Percentiles rank a stretch among this genome's conserved stretches.
phyloP scores from a whole-genome alignment of 2,113 vertebrate species.

The Pluvianellus socialis region DNA sequence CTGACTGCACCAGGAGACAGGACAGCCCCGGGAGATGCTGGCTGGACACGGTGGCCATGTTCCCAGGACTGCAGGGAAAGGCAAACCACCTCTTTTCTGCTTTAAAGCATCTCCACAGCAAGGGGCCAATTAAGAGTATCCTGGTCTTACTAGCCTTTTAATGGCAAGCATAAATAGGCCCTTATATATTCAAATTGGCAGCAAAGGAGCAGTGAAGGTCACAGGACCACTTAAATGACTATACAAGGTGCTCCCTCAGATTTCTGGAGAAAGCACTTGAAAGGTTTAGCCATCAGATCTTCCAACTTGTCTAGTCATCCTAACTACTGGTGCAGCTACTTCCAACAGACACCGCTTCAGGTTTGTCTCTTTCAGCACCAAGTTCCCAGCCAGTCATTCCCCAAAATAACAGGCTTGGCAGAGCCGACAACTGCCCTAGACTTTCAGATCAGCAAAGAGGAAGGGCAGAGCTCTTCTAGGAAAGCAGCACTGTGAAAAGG shows the following conservation, averaged over 20 bases:
- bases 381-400: background rate
- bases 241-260: background rate
- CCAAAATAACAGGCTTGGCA: background rate
- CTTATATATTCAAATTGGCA: constrained; percentile 16
- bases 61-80: background rate
- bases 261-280: background rate
- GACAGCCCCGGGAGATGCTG: background rate
- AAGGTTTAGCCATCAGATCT: background rate
- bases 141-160: constrained; percentile 36
- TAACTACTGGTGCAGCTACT: background rate
- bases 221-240: constrained; percentile 16
- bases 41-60: background rate
- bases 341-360: background rate
- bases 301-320: background rate
- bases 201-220: constrained; percentile 34
- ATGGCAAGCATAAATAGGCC: constrained; percentile 23
- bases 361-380: background rate
- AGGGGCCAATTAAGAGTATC: constrained; percentile 41
- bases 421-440: background rate
- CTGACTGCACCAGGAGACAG: background rate
- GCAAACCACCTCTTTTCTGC: background rate
- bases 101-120: constrained; percentile 9
- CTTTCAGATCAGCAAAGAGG: background rate
- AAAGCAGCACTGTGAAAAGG: constrained; percentile 10
- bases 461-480: background rate